These are phyloP conservation scores for Gasterosteus aculeatus DNA, from an alignment of 2,113 vertebrate genomes.

Conservation along the genomic window DNA sequence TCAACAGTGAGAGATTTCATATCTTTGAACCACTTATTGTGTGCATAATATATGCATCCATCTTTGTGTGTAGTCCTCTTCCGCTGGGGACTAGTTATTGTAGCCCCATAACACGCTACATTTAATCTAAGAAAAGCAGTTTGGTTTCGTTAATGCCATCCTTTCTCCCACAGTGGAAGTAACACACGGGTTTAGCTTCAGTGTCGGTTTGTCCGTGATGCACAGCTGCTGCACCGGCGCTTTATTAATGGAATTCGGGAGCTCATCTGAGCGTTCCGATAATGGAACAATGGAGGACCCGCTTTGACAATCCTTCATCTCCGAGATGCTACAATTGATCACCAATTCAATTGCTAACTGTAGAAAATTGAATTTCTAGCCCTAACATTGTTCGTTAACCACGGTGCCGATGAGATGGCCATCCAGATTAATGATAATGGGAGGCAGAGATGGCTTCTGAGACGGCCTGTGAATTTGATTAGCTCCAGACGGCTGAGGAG, in stretches of 20 bases:
- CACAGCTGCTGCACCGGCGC: conserved; percentile 51
- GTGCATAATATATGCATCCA: conserved; percentile 36
- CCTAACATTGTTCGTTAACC: conserved; percentile 86
- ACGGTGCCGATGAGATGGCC: conserved; percentile 83
- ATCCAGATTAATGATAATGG: conserved; percentile 85
- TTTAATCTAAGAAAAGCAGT: conserved; percentile 45
- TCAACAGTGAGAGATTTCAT: conserved; percentile 18
- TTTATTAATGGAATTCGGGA: conserved; percentile 79
- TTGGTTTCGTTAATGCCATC: conserved; percentile 34
- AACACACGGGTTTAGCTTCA: conserved; percentile 36
- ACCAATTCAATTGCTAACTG: conserved; percentile 83
- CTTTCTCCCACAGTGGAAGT: conserved; percentile 29
- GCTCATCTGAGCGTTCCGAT: conserved; percentile 76
- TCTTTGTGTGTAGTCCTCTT: conserved; percentile 13
- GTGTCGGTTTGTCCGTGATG: conserved; percentile 47
- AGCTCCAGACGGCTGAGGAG: conserved; percentile 78
- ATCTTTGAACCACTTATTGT: conserved; percentile 30
- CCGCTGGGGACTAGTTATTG: conserved; percentile 1
- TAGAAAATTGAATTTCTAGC: conserved; percentile 84
- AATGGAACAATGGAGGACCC: conserved; percentile 76
- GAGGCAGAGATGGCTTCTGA: conserved; percentile 79
- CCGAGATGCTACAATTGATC: conserved; percentile 79
- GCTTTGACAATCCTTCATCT: conserved; percentile 80
- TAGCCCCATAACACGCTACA: conserved; percentile 7
- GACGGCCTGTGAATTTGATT: conserved; percentile 83